Evolutionary conservation across 2,113 vertebrate species (phyloP).

Genomic region (Panthera leo): DNA sequence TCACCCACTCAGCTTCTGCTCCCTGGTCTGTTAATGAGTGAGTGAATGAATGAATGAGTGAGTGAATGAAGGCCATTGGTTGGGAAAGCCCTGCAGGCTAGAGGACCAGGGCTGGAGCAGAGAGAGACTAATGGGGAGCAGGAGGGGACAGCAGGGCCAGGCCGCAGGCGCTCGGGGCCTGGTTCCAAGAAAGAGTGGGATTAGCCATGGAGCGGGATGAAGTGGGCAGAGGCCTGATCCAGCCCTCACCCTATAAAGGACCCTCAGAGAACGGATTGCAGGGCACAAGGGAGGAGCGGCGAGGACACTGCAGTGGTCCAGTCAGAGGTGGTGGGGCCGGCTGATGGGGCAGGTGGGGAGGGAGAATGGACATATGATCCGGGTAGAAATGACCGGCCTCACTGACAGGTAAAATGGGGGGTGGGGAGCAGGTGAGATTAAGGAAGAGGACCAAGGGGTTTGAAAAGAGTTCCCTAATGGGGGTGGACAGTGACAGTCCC

Average conservation of each 20-base stretch:
- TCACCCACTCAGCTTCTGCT: background rate
- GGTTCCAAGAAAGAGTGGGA: background rate
- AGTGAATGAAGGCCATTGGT: background rate
- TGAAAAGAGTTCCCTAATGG: background rate
- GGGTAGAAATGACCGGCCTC: background rate
- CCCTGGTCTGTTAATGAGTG: background rate
- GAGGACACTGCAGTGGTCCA: background rate
- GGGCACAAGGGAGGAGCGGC: background rate
- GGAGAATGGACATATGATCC: background rate
- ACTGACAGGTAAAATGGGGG: background rate
- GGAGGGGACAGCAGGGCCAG: background rate
- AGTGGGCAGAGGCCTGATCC: background rate
- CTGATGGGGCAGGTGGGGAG: background rate
- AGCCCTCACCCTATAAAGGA: background rate
- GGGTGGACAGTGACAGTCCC: rapidly evolving
- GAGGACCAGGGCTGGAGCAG: background rate
- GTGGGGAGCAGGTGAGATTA: background rate
- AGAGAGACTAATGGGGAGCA: rapidly evolving
- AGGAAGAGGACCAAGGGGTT: no score
- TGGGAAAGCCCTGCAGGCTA: background rate
- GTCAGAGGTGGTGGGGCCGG: background rate
- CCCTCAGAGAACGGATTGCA: background rate
- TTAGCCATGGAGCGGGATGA: rapidly evolving
- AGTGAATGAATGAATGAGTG: background rate
- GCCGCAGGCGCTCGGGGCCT: background rate